Base-by-base conservation (phyloP, 2,888 invertebrate genomes). In the Dynastes maya region DNA sequence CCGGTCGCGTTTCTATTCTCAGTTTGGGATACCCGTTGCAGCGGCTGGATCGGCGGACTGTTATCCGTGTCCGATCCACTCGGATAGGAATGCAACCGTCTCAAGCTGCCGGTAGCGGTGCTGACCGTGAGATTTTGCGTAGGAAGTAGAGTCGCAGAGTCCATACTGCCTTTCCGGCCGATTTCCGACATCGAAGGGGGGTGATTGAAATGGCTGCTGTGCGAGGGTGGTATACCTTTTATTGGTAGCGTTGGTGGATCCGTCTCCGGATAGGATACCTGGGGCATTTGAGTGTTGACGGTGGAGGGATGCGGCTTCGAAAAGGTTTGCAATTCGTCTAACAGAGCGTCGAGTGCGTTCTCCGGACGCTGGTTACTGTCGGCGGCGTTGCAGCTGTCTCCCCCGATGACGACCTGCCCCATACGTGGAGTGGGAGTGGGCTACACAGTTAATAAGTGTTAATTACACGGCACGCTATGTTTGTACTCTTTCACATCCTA, bases 341-440 rank as follows among this genome's bases (percentile, higher is more conserved):
- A 91, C 94, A 97, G 90, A 93, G 96, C 96, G 94, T 97, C 97
- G 95, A 97, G 96, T 93, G 97, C 96, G 95, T 97, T 97, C 94
- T 97, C 96, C 92, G 96, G 92, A 91, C 94, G 93, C 90, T 91
- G 91, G 89, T 84, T 83, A 88, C 90, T 87, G 90, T 90, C 90
- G 89, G 89, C 79, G 90, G 89, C 78, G 91, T 86, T 87, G 90
- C 90, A 88, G 90, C 89, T 88, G 90, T 91, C 90, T 89, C 89
- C 91, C 91, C 91, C 90, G 91, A 91, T 83, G 91, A 90, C 85
- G 91, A 91, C 86, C 91, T 91, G 88, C 90, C 90, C 91, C 91
- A 93, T 86, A 91, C 90, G 88, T 90, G 90, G 88, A 87, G 89
- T 89, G 90, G 92, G 89, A 91, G 91, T 90, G 92, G 92, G 90